Evolutionary conservation across 1,140 invertebrate genomes (phyloP).

Genomic region (Protaetia brevitarsis): DNA sequence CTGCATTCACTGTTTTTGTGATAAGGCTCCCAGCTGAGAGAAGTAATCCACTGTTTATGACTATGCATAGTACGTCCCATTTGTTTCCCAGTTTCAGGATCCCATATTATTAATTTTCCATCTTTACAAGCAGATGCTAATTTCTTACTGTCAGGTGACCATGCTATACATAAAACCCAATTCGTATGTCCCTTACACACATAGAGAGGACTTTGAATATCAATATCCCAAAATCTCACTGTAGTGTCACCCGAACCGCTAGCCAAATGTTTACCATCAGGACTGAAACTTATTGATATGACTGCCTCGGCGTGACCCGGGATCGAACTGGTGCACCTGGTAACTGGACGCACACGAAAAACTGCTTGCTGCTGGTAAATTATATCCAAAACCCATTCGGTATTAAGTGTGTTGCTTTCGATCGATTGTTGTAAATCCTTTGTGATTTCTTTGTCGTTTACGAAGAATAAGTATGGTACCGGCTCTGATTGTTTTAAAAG

Average conservation of each 20-base stretch:
- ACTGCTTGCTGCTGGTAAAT: conserved; percentile 97
- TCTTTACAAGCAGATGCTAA: conserved; percentile 95
- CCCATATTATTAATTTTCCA: conserved; percentile 89
- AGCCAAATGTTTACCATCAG: conserved; percentile 85
- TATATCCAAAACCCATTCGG: conserved; percentile 86
- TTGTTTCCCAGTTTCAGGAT: conserved; percentile 84
- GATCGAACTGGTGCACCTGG: conserved; percentile 80
- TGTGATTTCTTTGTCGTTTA: conserved; percentile 85
- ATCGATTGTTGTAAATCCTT: conserved; percentile 69
- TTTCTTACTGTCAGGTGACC: conserved; percentile 90
- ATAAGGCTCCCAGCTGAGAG: conserved; percentile 92
- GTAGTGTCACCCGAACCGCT: conserved; percentile 98
- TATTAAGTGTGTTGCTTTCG: conserved; percentile 59
- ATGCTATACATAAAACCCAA: conserved; percentile 94
- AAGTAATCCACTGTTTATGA: conserved; percentile 94
- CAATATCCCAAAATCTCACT: conserved; percentile 95
- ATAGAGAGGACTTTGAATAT: conserved; percentile 89
- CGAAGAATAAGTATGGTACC: conserved; percentile 85
- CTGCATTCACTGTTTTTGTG: conserved; percentile 61
- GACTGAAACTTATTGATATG: conserved; percentile 89
- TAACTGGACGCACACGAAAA: conserved; percentile 83
- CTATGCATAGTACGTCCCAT: conserved; percentile 77
- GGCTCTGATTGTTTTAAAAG: conserved; percentile 76
- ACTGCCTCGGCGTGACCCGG: conserved; percentile 96
- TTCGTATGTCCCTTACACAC: conserved; percentile 90